Evolutionary conservation across 2,797 vertebrate genomes (phyloP), one percentile per base, ranked within the genome.

Genomic region (Mionectes olivaceus): DNA sequence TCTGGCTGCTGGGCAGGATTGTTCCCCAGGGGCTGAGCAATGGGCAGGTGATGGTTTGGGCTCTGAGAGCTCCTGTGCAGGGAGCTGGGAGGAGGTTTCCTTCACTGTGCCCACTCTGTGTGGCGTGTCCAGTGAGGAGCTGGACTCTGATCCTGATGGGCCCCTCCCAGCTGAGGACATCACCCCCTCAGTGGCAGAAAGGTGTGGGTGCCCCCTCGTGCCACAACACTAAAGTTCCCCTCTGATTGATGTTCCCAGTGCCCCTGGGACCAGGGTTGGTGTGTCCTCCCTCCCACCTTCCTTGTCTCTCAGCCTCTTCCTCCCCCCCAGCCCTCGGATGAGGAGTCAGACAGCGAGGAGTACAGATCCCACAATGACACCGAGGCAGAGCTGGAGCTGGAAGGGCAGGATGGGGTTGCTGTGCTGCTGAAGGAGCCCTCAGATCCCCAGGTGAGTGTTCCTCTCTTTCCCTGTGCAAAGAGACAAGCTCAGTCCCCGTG

Each of bases 281-380:
- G 46, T 27, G 14, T 59, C 75, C 33, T 35, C 70, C 37, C 74
- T 69, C 79, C 65, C 7, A 4, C 15, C 27, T 52, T 28, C 50
- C 50, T 7, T 39, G 11, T 5, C 30, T 33, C 70, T 76, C 7
- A 14, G 13, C 35, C 19, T 9, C 49, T 50, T 33, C 37, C 10
- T 3, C 43, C 11, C 3, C n/a, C 9, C 24, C 50, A 99, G 99
- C 97, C 98, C n/a, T 97, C 71, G 1, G 97, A 16, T 11, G 7
- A 1, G 97, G 89, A 98, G 74, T 98, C 97, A 0, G 98, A 98
- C 35, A 99, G 98, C 21, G 98, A 98, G 1, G 99, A 99, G 92
- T 98, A 98, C 63, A 11, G 35, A 50, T 97, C 98, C 0, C 98
- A 98, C 52, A 99, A 99, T 16, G 90, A 97, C 83, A 99, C 98